phyloP scores from a whole-genome alignment of 30 jellyfish, hydroid and myxozoan genomes.

The Chironex yamaguchii region DNA sequence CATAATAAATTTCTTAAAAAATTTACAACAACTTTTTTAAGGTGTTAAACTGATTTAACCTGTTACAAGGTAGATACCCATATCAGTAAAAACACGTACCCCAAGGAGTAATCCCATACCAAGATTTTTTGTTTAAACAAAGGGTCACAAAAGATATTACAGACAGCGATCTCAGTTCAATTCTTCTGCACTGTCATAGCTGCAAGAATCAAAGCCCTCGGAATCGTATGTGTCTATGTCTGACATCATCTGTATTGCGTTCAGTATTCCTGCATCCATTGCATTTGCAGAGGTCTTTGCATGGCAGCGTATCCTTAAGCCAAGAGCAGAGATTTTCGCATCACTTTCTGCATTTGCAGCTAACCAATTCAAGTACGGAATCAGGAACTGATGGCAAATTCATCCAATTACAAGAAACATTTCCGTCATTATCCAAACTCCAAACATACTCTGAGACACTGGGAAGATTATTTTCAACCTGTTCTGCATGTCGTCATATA shows the following conservation, averaged over 20 bases:
- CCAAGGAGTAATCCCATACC: too few relatives aligned
- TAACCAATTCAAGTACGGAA: constrained; percentile 30
- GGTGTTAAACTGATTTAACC: too few relatives aligned
- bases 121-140: too few relatives aligned
- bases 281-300: constrained; percentile 75
- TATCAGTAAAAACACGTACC: too few relatives aligned
- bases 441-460: constrained; percentile 54
- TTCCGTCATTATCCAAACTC: constrained; percentile 23
- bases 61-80: too few relatives aligned
- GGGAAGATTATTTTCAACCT: constrained; percentile 32
- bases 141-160: too few relatives aligned
- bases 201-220: constrained; percentile 7
- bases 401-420: constrained; percentile 33
- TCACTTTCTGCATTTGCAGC: constrained; percentile 65
- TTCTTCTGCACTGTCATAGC: constrained; percentile 50
- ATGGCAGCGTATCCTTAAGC: constrained; percentile 30
- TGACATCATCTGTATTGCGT: not conserved
- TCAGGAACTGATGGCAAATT: constrained; percentile 67
- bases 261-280: constrained; percentile 43
- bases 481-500: constrained; percentile 71
- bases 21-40: too few relatives aligned
- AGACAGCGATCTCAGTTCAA: too few relatives aligned
- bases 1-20: too few relatives aligned
- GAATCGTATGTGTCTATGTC: constrained; percentile 35
- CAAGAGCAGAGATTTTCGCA: constrained; percentile 73